Evolutionary conservation across 2,113 vertebrate species (phyloP), one percentile per base, ranked within the genome.

Genomic region (Pygoscelis antarcticus): DNA sequence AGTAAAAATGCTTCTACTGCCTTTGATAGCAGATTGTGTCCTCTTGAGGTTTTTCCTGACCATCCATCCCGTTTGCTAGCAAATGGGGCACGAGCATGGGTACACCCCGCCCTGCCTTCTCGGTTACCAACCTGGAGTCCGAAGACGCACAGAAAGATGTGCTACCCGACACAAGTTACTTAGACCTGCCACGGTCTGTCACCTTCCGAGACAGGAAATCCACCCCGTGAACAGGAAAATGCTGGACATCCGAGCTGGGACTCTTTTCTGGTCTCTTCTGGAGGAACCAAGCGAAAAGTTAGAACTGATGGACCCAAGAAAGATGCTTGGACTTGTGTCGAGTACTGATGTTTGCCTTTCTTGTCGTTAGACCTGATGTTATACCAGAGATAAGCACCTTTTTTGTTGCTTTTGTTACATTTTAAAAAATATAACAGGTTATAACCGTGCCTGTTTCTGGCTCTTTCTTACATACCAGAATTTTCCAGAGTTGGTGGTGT

Each of bases 221-320:
- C 13, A 9, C 36, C 66, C 58, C 1, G 0, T 4, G 11, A 42
- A 23, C 19, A 16, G n/a, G 40, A 38, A 52, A 42, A 46, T 0
- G 0, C 32, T 36, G 49, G 40, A 34, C 16, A 29, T 22, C 13
- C 0, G 0, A 57, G 49, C 7, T 46, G 36, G 54, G 38, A 6
- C 64, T 44, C 16, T 26, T 46, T 21, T n/a, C 60, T 60, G 40
- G 12, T 18, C 29, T 36, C 18, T 36, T 40, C 66, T 62, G 27
- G 42, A 85, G 34, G 36, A 88, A 21, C 22, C 34, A 26, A 12
- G 32, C 11, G n/a, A 68, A 84, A 21, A 55, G 13, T n/a, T 51
- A 14, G 42, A 55, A 21, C n/a, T 15, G 14, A 26, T 40, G 36
- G 9, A 13, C 19, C 7, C 8, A 2, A 55, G 74, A 79, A 78